A percentile compares a stretch with the other conserved stretches of the same genome.
Evolutionary conservation across 2,797 vertebrate species (phyloP).

Genomic region (Peromyscus nudipes): DNA sequence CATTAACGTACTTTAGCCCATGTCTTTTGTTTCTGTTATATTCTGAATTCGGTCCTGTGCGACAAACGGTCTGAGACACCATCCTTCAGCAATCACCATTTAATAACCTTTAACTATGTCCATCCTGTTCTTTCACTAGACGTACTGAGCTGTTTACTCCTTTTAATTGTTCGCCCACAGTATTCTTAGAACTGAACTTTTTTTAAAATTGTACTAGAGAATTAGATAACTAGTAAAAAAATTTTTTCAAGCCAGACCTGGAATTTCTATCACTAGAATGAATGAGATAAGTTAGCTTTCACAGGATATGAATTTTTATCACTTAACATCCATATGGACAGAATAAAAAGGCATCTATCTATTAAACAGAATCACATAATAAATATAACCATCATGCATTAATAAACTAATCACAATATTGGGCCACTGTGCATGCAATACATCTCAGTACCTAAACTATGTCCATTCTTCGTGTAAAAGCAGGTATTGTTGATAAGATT

Average conservation of each 20-base stretch:
- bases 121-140: not conserved
- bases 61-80: not conserved
- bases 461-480: constrained; percentile 96
- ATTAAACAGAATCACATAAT: constrained; percentile 40
- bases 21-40: constrained; percentile 1
- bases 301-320: constrained; percentile 26
- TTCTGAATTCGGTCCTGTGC: constrained; percentile 30
- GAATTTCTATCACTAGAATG: constrained; percentile 34
- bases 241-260: constrained; percentile 46
- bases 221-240: not conserved
- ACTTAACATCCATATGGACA: constrained; percentile 27
- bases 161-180: not conserved
- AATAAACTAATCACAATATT: constrained; percentile 48
- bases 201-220: not conserved
- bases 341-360: constrained; percentile 42
- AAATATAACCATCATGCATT: not conserved
- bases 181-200: not conserved
- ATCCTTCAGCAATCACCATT: not conserved
- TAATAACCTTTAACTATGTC: not conserved
- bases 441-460: constrained; percentile 91
- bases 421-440: constrained; percentile 67
- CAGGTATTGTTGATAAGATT: constrained; percentile 99
- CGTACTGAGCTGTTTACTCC: not conserved
- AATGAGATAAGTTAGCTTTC: not conserved
- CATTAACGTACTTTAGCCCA: not conserved